Conservation (phyloP, 2,113 vertebrate genomes). For the Pandion haliaetus region DNA sequence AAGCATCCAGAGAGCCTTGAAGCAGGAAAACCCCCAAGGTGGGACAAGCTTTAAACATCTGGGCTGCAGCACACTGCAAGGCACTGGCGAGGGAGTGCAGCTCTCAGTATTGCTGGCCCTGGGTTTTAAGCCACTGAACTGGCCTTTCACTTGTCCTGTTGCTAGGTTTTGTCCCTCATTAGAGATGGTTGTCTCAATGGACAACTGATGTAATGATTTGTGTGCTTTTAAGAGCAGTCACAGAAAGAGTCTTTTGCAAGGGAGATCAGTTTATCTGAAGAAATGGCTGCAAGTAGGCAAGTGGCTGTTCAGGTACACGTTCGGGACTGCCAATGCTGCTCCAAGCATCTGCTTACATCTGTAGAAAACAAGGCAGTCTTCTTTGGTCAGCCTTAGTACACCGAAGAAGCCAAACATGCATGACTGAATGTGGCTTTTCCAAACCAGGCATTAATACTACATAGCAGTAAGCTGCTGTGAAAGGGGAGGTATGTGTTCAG, state of each 20-base stretch:
- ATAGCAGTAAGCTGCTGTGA: background rate
- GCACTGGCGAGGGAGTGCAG: background rate
- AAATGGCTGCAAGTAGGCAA: background rate
- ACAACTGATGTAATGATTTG: background rate
- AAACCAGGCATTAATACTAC: background rate
- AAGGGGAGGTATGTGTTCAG: background rate
- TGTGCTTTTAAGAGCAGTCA: background rate
- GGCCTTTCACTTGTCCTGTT: background rate
- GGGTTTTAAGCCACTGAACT: background rate
- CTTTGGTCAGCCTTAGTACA: background rate
- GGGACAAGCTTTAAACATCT: background rate
- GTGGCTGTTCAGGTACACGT: accelerated
- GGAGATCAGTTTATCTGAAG: background rate
- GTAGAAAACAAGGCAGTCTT: background rate
- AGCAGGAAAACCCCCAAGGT: background rate
- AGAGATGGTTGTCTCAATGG: background rate
- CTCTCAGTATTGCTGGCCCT: background rate
- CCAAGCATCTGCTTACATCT: background rate
- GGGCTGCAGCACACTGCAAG: background rate
- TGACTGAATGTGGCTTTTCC: background rate
- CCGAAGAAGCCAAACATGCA: background rate
- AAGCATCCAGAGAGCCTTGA: background rate
- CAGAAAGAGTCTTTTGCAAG: background rate
- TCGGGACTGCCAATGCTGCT: background rate
- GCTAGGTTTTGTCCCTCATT: background rate